Conservation (phyloP, 2,797 vertebrate species). For the Otus scops region DNA sequence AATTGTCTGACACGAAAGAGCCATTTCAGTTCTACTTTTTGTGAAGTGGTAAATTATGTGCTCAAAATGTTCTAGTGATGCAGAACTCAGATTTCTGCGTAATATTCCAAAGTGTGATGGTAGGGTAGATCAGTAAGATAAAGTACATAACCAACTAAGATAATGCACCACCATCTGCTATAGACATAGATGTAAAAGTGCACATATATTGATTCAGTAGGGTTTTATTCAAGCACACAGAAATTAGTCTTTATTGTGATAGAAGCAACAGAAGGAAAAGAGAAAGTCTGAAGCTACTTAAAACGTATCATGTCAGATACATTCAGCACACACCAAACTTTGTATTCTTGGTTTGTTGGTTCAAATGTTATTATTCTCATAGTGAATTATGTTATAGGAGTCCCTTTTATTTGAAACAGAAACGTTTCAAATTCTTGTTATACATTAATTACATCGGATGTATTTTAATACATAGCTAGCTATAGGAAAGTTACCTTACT, state of each 20-base stretch:
- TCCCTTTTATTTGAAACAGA: neutral
- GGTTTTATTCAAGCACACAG: neutral
- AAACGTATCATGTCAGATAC: neutral
- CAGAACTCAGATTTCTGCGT: neutral
- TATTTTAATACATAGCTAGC: neutral
- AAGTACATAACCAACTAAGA: neutral
- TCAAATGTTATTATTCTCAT: neutral
- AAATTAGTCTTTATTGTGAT: neutral
- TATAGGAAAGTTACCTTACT: slow-evolving; percentile 5
- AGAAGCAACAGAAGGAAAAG: neutral
- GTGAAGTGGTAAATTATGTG: neutral
- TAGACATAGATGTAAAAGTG: neutral
- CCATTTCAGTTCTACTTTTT: neutral
- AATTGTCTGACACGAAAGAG: neutral
- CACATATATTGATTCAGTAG: neutral
- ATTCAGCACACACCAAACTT: neutral
- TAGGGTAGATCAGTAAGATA: neutral
- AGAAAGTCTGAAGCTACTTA: neutral
- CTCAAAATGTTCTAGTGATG: neutral
- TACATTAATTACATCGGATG: neutral
- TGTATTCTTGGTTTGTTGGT: neutral
- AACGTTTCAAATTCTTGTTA: neutral
- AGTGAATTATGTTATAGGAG: neutral
- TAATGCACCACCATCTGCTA: neutral
- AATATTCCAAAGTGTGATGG: neutral